These are phyloP conservation scores for Zapus hudsonius DNA, from an alignment of 2,113 vertebrate genomes.

Conservation along the genomic window DNA sequence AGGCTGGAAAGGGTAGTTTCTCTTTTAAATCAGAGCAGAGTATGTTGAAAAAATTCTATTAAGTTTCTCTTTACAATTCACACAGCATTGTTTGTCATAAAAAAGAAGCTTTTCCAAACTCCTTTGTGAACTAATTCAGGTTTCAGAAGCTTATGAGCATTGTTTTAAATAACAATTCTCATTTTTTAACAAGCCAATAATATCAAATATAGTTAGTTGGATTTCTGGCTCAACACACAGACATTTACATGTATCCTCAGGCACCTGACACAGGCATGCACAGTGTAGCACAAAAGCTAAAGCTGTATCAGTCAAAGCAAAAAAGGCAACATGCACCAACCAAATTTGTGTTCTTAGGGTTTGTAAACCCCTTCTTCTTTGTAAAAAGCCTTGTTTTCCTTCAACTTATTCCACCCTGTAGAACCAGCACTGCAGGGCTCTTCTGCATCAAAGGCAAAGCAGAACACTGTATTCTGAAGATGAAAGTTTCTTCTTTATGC, in stretches of 20 bases:
- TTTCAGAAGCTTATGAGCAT: conserved; percentile 79
- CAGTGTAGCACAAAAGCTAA: conserved; percentile 77
- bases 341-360: conserved; percentile 76
- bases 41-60: conserved; percentile 78
- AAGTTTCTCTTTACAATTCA: conserved; percentile 84
- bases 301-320: conserved; percentile 77
- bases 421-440: conserved; percentile 77
- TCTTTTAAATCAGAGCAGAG: conserved; percentile 83
- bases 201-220: conserved; percentile 79
- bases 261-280: conserved; percentile 77
- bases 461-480: conserved; percentile 80
- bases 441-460: conserved; percentile 79
- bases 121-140: conserved; percentile 82
- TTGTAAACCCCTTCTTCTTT: conserved; percentile 77
- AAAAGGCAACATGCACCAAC: conserved; percentile 78
- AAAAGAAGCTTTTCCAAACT: conserved; percentile 80
- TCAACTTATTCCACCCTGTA: conserved; percentile 80
- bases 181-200: conserved; percentile 80
- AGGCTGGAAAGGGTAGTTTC: conserved; percentile 90
- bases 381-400: conserved; percentile 74
- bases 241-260: conserved; percentile 72
- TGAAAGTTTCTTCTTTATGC: conserved; percentile 87
- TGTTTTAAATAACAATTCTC: conserved; percentile 82
- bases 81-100: conserved; percentile 76
- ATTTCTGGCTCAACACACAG: conserved; percentile 78